These are phyloP conservation scores for Labrus mixtus DNA, from an alignment of 2,113 vertebrate genomes.

Conservation along the genomic window DNA sequence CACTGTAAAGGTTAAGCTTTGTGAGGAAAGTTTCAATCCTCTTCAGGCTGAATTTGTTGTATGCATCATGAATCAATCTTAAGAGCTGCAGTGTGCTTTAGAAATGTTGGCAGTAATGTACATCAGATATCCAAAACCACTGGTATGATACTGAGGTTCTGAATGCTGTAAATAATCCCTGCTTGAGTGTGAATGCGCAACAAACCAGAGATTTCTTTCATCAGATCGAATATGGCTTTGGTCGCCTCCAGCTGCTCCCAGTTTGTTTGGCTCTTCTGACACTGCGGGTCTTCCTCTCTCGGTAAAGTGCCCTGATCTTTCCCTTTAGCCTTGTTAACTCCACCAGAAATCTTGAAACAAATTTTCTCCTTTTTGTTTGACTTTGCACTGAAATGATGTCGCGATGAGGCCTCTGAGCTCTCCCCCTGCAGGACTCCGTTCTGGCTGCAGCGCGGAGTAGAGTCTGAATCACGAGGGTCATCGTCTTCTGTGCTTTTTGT, in stretches of 20 bases:
- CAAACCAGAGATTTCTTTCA: conserved; percentile 85
- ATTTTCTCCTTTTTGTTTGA: conserved; percentile 68
- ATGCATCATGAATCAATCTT: conserved; percentile 2
- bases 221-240: conserved; percentile 83
- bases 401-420: conserved; percentile 17
- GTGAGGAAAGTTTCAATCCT: conserved; percentile 5
- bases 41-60: conserved; percentile 3
- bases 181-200: conserved; percentile 35
- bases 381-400: conserved; percentile 24
- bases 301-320: conserved; percentile 57
- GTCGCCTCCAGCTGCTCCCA: conserved; percentile 77
- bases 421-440: conserved; percentile 29
- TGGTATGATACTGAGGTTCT: neutral
- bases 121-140: neutral
- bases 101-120: neutral
- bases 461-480: neutral
- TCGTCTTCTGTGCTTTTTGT: conserved; percentile 38
- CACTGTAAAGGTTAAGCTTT: conserved; percentile 8
- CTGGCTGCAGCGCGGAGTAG: conserved; percentile 4
- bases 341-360: conserved; percentile 41
- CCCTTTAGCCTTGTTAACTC: conserved; percentile 44
- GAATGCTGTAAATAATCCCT: neutral
- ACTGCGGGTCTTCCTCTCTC: conserved; percentile 56
- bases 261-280: conserved; percentile 62
- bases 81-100: conserved; percentile 12